phyloP scores from a whole-genome alignment of 1,140 invertebrate species.

The Elymnias hypermnestra region DNA sequence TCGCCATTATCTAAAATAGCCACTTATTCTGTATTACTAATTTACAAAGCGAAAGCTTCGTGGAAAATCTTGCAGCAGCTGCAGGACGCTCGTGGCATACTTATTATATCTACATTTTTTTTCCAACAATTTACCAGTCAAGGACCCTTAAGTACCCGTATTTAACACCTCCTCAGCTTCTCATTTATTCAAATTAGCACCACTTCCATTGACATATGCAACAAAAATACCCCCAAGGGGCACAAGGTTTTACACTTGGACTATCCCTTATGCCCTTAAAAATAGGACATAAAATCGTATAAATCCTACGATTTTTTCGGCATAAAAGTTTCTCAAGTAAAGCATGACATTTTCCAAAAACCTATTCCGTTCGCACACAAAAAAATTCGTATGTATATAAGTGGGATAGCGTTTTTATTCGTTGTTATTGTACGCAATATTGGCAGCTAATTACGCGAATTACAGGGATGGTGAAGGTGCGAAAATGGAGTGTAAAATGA shows the following conservation, averaged over 20 bases:
- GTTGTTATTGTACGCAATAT: constrained; percentile 16
- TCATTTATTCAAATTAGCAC: constrained; percentile 43
- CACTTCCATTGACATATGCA: constrained; percentile 27
- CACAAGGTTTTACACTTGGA: too few relatives aligned
- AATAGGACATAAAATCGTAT: constrained; percentile 13
- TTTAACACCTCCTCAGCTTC: constrained; percentile 41
- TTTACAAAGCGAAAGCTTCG: constrained; percentile 19
- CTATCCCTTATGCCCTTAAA: too few relatives aligned
- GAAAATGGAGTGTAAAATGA: constrained; percentile 33
- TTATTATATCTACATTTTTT: constrained; percentile 26
- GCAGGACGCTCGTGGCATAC: constrained; percentile 23
- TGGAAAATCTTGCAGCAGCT: constrained; percentile 24
- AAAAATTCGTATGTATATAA: constrained; percentile 12
- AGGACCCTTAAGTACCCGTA: constrained; percentile 33
- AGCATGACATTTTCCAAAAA: constrained; percentile 24
- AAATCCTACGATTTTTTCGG: not conserved
- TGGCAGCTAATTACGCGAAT: constrained; percentile 25
- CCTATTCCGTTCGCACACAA: constrained; percentile 15
- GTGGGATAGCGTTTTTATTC: constrained; percentile 14
- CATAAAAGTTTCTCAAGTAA: constrained; percentile 5
- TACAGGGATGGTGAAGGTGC: constrained; percentile 27
- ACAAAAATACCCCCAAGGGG: constrained; percentile 15
- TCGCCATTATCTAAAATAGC: constrained; percentile 19
- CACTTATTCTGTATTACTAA: constrained; percentile 10
- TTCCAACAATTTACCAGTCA: constrained; percentile 21